phyloP scores from a whole-genome alignment of 2,797 vertebrate genomes.

The Scyliorhinus canicula region DNA sequence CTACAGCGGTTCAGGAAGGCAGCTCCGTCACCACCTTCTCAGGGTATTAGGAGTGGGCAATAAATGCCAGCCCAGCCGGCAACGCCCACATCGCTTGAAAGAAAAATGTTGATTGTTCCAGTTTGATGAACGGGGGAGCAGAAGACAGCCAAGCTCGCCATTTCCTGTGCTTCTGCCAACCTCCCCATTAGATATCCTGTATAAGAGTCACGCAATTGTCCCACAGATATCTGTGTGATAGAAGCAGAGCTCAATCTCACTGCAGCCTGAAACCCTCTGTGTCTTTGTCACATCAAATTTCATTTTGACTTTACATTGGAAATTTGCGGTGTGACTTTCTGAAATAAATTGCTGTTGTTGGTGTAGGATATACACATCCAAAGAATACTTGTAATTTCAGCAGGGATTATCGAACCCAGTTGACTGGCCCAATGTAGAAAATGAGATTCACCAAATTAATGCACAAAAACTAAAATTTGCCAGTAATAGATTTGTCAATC shows the following conservation, averaged over 20 bases:
- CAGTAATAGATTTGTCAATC: background rate
- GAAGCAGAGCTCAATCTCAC: background rate
- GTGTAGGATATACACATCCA: background rate
- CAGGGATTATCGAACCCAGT: background rate
- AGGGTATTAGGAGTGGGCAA: too few species aligned
- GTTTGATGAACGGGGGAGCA: background rate
- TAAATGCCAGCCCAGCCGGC: too few species aligned
- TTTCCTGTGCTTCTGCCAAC: background rate
- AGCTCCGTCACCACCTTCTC: too few species aligned
- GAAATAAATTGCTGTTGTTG: background rate
- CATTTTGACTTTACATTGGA: background rate
- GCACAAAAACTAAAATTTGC: background rate
- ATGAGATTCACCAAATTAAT: background rate
- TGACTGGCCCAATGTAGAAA: background rate
- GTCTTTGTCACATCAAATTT: background rate
- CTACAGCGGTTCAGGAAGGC: too few species aligned
- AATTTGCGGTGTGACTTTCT: background rate
- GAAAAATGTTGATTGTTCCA: background rate
- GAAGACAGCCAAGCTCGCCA: background rate
- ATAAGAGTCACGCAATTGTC: background rate
- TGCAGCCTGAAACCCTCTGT: background rate
- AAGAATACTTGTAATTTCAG: background rate
- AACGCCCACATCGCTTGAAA: background rate
- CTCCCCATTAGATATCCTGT: background rate
- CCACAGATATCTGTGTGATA: background rate